Evolutionary conservation across 2,888 invertebrate genomes (phyloP).

Genomic region (Muschampia plurimacula): DNA sequence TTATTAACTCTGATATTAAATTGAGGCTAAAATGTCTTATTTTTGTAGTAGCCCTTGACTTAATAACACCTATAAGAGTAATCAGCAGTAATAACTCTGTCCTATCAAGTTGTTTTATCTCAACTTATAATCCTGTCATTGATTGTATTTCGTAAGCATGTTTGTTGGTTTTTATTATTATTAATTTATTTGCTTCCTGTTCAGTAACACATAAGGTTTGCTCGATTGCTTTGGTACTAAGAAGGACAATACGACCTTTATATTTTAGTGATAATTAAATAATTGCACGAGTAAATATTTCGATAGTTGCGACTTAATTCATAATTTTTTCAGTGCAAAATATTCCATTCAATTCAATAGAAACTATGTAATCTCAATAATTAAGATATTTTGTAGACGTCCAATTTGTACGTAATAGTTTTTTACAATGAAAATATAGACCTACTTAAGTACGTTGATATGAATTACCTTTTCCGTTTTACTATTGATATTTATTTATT

Average conservation of each 20-base stretch:
- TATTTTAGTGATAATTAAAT: not conserved
- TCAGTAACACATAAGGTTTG: constrained; percentile 26
- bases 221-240: constrained; percentile 22
- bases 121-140: not conserved
- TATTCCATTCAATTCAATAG: too few species aligned
- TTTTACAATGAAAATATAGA: too few species aligned
- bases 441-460: too few species aligned
- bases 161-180: constrained; percentile 14
- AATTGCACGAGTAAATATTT: not conserved
- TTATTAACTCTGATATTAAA: constrained; percentile 38
- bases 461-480: too few species aligned
- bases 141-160: not conserved
- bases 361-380: too few species aligned
- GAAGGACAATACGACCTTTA: constrained; percentile 43
- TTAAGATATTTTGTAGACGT: too few species aligned
- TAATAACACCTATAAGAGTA: constrained; percentile 17
- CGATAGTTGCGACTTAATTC: not conserved
- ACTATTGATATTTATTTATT: constrained; percentile 1
- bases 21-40: constrained; percentile 43
- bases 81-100: constrained; percentile 5
- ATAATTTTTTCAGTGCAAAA: too few species aligned
- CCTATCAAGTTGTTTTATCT: constrained; percentile 1
- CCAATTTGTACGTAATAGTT: too few species aligned
- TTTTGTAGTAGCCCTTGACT: constrained; percentile 42
- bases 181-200: constrained; percentile 11